Evolutionary conservation across 53 echinoderm and acorn worm genomes (phyloP).

Genomic region (Crossaster papposus): DNA sequence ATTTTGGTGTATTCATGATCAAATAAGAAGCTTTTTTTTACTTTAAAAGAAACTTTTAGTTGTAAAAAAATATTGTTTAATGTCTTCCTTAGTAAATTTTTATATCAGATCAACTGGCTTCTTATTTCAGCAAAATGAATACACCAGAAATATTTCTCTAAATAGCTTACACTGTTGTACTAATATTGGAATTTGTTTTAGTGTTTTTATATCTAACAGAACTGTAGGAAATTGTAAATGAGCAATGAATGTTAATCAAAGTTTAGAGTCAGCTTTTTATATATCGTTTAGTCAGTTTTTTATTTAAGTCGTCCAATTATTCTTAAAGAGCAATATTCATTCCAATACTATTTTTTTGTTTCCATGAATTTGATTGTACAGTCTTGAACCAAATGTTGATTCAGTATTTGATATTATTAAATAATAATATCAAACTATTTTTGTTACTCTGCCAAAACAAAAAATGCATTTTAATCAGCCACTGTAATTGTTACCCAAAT

Average conservation of each 20-base stretch:
- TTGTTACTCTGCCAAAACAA: background rate
- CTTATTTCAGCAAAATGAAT: background rate
- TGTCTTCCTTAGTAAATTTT: background rate
- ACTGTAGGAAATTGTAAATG: background rate
- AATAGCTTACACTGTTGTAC: background rate
- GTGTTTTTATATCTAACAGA: background rate
- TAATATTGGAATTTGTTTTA: constrained; percentile 11
- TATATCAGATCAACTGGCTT: background rate
- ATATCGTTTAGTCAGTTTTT: background rate
- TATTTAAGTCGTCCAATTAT: constrained; percentile 7
- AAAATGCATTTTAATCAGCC: background rate
- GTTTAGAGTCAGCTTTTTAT: background rate
- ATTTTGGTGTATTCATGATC: constrained; percentile 22
- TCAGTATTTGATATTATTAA: background rate
- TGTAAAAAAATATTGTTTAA: background rate
- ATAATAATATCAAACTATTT: background rate
- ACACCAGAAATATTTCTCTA: background rate
- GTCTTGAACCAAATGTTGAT: background rate
- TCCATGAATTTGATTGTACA: background rate
- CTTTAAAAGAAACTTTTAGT: background rate
- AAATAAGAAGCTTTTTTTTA: background rate
- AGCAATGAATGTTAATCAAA: background rate
- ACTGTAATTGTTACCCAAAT: background rate
- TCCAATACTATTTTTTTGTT: constrained; percentile 19
- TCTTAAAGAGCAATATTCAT: constrained; percentile 10